Base-by-base conservation (phyloP, 2,888 invertebrate genomes). In the Drosophila mimica region DNA sequence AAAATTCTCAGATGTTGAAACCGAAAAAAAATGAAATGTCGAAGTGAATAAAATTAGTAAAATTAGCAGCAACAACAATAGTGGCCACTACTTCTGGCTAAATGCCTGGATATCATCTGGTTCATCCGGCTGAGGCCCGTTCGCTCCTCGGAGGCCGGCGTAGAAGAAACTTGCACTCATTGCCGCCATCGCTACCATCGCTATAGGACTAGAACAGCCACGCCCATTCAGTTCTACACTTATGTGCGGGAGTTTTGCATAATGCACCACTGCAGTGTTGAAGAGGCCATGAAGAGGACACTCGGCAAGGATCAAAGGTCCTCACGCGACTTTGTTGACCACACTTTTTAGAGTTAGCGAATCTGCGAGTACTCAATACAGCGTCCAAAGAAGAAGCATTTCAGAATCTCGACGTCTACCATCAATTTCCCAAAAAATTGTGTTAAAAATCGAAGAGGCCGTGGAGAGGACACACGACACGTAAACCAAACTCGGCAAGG, bases 251-350 rank as follows among this genome's bases (percentile, higher is more conserved):
- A 87, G 36, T 74, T 74, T 9, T 87, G 87, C 71, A 87, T 88
- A 0, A 78, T 87, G 54, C 78, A 88, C 70, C 84, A 86, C 11
- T 87, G 87, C 62, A 74, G 88, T 75, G 80, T 87, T 17, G 87
- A 87, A 15, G 84, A 84, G 70, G 86, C 86, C 1, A 68, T 87
- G 62, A 76, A 76, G 1, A 31, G 69, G 6, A 77, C 88, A 3
- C 69, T 88, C 0, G 67, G 58, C 46, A 38, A 33, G 30, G 43
- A 49, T 3, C 86, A 87, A 25, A 49, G 2, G 2, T 25, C 25
- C 25, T 25, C 25, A 25, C 25, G 25, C 25, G 1, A 3, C 25
- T 25, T 25, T 25, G 25, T 25, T 25, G 25, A 2, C 25, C 25
- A 25, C 2, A 3, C 2, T 25, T 25, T 25, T 25, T 25, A 0